Evolutionary conservation across 2,888 invertebrate species (phyloP).

Genomic region (Dynastes maya): DNA sequence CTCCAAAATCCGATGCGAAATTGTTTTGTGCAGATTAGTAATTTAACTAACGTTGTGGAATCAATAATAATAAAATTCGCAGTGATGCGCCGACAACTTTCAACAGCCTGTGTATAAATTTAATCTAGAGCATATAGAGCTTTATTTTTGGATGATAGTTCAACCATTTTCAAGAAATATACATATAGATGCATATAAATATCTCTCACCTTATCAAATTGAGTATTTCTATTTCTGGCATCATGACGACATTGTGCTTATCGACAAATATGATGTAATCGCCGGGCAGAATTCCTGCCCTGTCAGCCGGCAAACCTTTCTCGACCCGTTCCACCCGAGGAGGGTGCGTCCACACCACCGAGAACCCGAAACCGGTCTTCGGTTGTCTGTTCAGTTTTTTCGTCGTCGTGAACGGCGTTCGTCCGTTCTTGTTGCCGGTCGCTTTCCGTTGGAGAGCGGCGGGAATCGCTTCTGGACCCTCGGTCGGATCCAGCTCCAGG

Average conservation of each 20-base stretch:
- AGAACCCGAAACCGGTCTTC: conserved; percentile 84
- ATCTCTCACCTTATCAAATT: conserved; percentile 73
- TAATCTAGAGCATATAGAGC: too few relatives aligned
- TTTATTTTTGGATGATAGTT: too few relatives aligned
- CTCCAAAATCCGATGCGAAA: too few relatives aligned
- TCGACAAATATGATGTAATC: conserved; percentile 93
- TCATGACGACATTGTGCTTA: conserved; percentile 88
- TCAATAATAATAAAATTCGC: too few relatives aligned
- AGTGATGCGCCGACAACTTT: too few relatives aligned
- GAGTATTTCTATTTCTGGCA: conserved; percentile 81
- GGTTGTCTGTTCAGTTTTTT: conserved; percentile 73
- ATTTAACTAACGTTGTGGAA: too few relatives aligned
- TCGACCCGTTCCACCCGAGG: conserved; percentile 90
- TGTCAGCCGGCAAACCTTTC: conserved; percentile 85
- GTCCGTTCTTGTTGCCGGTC: conserved; percentile 74
- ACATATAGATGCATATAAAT: not conserved
- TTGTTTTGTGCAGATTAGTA: too few relatives aligned
- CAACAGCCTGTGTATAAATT: too few relatives aligned
- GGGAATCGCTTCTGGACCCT: conserved; percentile 76
- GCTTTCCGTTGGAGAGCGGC: conserved; percentile 73
- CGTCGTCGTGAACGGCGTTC: conserved; percentile 89
- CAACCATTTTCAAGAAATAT: too few relatives aligned
- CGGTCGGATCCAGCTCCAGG: conserved; percentile 85
- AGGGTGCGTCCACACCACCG: conserved; percentile 91
- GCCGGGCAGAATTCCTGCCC: conserved; percentile 86